A percentile compares a stretch with the other conserved stretches of the same genome.
Conservation (phyloP, 2,797 vertebrate genomes). For the Geotrypetes seraphini region DNA sequence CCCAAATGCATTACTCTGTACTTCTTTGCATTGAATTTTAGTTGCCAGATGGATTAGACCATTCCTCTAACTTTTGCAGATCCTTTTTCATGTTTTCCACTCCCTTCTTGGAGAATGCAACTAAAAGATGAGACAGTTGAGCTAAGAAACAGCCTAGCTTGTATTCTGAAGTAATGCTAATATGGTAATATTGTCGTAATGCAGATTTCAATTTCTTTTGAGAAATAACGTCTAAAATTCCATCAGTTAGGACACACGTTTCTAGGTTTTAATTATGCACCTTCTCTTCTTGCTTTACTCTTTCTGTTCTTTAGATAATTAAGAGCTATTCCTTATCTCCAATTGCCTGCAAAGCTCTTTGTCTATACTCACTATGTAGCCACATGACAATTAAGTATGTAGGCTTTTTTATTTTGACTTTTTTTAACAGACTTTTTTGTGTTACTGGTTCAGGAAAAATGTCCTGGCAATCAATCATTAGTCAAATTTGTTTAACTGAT, state of each 20-base stretch:
- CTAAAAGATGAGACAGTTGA: no score
- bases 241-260: background rate
- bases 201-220: no score
- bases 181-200: no score
- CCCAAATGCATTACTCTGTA: no score
- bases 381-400: slow-evolving; percentile 7
- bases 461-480: slow-evolving; percentile 12
- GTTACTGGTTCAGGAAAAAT: background rate
- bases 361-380: slow-evolving; percentile 4
- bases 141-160: no score
- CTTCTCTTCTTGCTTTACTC: background rate
- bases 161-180: no score
- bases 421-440: slow-evolving; percentile 1
- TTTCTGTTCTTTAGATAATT: background rate
- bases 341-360: background rate
- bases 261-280: background rate
- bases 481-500: background rate
- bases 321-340: slow-evolving; percentile 8
- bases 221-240: background rate
- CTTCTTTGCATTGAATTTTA: no score
- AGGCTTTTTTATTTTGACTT: slow-evolving; percentile 6
- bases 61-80: no score
- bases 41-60: no score
- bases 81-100: no score
- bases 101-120: no score